phyloP scores from a whole-genome alignment of 2,113 vertebrate genomes.

The Menidia beryllina region DNA sequence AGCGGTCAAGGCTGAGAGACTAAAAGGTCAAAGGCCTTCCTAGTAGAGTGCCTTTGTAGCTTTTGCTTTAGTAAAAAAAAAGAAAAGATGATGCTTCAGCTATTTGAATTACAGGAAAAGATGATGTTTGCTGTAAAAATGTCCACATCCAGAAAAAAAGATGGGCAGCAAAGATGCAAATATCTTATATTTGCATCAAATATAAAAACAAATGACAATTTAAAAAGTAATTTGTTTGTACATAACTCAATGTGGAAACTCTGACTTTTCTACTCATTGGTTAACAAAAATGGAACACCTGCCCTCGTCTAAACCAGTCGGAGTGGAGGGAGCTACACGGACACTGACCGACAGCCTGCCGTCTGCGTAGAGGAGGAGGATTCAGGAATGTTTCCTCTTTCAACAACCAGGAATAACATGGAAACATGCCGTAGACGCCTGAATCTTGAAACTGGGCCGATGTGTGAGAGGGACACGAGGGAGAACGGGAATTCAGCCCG shows the following conservation, averaged over 20 bases:
- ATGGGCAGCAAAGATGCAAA: no score
- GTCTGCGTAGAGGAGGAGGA: not conserved
- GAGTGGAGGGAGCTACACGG: not conserved
- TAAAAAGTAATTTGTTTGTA: no score
- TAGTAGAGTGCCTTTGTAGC: not conserved
- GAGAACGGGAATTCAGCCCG: no score
- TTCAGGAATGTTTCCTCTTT: not conserved
- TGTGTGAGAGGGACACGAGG: not conserved
- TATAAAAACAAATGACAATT: not conserved
- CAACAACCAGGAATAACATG: no score
- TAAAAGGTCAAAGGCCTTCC: conserved; percentile 31
- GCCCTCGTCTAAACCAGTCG: not conserved
- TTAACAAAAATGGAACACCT: not conserved
- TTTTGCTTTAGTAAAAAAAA: not conserved
- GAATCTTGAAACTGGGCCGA: no score
- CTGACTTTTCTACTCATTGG: not conserved
- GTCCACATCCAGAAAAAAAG: no score
- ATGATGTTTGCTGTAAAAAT: no score
- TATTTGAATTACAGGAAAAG: not conserved
- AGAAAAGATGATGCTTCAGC: not conserved
- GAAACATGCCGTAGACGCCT: no score
- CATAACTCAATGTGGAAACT: not conserved
- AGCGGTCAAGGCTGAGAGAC: conserved; percentile 21
- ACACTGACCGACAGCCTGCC: no score
- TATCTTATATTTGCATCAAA: not conserved